A percentile compares a stretch with the other conserved stretches of the same genome.
phyloP scores from a whole-genome alignment of 2,797 vertebrate genomes.

The Neostethus bicornis region DNA sequence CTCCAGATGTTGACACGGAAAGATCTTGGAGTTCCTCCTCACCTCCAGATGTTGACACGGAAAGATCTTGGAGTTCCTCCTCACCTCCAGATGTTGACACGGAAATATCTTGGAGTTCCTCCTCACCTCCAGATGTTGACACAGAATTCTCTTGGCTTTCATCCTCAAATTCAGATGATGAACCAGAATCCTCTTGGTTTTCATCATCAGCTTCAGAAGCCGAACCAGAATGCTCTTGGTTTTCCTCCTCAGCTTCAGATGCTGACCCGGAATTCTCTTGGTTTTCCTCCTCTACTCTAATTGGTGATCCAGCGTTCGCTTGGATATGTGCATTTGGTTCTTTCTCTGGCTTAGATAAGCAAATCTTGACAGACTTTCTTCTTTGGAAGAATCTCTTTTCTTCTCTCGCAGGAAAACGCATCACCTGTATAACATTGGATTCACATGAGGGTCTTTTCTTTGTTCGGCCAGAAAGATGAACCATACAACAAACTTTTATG shows the following conservation, averaged over 20 bases:
- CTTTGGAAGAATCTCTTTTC: constrained; percentile 62
- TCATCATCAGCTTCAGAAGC: constrained; percentile 52
- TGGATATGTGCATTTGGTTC: too few relatives aligned
- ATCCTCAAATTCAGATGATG: too few relatives aligned
- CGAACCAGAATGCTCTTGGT: constrained; percentile 35
- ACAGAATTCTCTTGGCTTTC: too few relatives aligned
- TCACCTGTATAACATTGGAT: constrained; percentile 76
- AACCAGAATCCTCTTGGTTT: too few relatives aligned
- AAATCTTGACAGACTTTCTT: constrained; percentile 85
- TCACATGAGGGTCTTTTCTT: background rate
- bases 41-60: too few relatives aligned
- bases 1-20: too few relatives aligned
- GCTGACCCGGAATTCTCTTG: constrained; percentile 36
- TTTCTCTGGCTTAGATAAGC: constrained; percentile 82
- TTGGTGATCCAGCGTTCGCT: too few relatives aligned
- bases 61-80: too few relatives aligned
- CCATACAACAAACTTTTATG: background rate
- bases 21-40: too few relatives aligned
- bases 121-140: too few relatives aligned
- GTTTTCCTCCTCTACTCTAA: constrained; percentile 55
- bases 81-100: too few relatives aligned
- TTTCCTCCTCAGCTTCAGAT: constrained; percentile 60
- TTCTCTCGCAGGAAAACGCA: constrained; percentile 81
- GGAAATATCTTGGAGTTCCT: too few relatives aligned
- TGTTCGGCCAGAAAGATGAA: background rate